A percentile compares a stretch with the other conserved stretches of the same genome.
These are phyloP conservation scores for Mesocentrotus franciscanus DNA, from an alignment of 53 echinoderm and acorn worm genomes.

Conservation along the genomic window DNA sequence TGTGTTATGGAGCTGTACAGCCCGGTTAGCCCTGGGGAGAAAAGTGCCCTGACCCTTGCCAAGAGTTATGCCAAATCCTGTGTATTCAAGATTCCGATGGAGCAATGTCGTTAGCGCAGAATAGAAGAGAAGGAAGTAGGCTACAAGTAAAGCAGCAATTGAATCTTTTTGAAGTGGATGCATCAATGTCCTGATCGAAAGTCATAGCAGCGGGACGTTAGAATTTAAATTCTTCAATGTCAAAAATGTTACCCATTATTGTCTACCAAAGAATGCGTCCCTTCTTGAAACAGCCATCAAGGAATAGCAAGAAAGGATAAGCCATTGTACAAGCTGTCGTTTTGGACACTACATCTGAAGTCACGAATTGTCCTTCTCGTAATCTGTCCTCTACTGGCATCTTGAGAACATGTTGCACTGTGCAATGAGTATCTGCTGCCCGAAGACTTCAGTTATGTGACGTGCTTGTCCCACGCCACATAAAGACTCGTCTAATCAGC, in stretches of 20 bases:
- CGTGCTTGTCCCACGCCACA: neutral
- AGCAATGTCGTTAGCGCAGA: neutral
- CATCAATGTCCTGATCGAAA: neutral
- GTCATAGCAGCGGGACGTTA: neutral
- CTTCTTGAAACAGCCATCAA: neutral
- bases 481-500: neutral
- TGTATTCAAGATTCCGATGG: constrained; percentile 23
- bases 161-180: neutral
- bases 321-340: neutral
- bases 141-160: neutral
- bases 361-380: neutral
- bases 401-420: neutral
- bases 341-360: neutral
- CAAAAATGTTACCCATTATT: neutral
- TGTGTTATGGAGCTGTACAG: constrained; percentile 56
- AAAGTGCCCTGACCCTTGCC: constrained; percentile 23
- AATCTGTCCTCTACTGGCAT: neutral
- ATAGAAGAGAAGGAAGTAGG: neutral
- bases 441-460: neutral
- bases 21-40: constrained; percentile 44
- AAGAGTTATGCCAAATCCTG: constrained; percentile 27
- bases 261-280: neutral
- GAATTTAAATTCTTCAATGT: neutral
- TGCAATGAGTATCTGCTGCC: neutral
- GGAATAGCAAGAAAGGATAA: neutral